These are phyloP conservation scores for Epistrophe eligans DNA, from an alignment of 2,888 invertebrate species.

Conservation along the genomic window DNA sequence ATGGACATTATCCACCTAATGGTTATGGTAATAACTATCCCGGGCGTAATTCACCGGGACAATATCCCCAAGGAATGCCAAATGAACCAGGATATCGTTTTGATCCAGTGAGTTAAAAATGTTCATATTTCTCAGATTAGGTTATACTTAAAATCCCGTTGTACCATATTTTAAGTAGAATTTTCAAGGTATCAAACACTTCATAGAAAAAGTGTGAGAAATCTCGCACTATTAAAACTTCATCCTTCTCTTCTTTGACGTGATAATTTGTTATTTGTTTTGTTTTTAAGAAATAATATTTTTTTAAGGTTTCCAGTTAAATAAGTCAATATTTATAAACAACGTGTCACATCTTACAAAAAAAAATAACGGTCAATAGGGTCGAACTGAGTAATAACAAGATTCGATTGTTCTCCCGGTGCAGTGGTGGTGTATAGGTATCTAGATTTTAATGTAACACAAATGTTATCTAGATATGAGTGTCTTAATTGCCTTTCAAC, in stretches of 20 bases:
- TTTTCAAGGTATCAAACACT: no score
- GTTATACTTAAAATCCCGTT: no score
- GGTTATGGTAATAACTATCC: slow-evolving; percentile 87
- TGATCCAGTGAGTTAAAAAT: slow-evolving; percentile 85
- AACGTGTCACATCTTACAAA: not conserved
- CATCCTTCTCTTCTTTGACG: not conserved
- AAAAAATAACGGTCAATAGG: not conserved
- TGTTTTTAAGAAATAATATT: no score
- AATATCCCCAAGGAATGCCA: slow-evolving; percentile 85
- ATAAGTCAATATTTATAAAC: no score
- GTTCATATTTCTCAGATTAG: no score
- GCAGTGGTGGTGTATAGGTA: no score
- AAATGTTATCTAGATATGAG: not conserved
- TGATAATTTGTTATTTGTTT: not conserved
- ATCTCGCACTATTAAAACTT: no score
- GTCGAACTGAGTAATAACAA: slow-evolving; percentile 24
- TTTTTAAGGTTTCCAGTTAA: no score
- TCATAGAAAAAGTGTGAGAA: no score
- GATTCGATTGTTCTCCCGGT: slow-evolving; percentile 28
- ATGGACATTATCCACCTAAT: slow-evolving; percentile 89
- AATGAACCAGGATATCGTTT: slow-evolving; percentile 87
- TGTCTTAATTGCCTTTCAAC: not conserved
- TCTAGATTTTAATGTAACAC: not conserved
- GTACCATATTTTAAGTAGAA: no score
- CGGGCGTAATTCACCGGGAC: slow-evolving; percentile 82